These are phyloP conservation scores for Mythimna pallens DNA, from an alignment of 2,888 invertebrate genomes.

Conservation along the genomic window DNA sequence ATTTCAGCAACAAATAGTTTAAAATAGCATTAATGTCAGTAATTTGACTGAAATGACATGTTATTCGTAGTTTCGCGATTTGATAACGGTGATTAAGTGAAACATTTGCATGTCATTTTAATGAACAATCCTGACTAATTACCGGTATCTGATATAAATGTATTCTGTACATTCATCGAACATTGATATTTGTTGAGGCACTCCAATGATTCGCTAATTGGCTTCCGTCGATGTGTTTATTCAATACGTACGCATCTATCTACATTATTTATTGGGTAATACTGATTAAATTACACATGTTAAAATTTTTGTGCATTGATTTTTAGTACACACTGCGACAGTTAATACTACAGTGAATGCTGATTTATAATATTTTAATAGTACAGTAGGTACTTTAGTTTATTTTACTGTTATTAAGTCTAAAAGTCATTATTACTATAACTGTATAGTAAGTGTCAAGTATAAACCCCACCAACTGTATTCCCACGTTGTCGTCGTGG, in stretches of 20 bases:
- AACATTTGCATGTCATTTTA: slow-evolving; percentile 40
- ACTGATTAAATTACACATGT: slow-evolving; percentile 2
- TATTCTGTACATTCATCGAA: slow-evolving; percentile 12
- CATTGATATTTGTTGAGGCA: slow-evolving; percentile 24
- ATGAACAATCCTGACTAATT: slow-evolving; percentile 48
- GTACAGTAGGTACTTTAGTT: no score
- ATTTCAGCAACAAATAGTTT: background rate
- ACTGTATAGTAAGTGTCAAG: no score
- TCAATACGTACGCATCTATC: slow-evolving; percentile 4
- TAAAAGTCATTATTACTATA: no score
- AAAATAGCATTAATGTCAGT: background rate
- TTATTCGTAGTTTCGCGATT: background rate
- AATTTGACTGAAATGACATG: background rate
- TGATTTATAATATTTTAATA: no score
- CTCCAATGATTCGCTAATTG: slow-evolving; percentile 36
- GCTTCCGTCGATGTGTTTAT: slow-evolving; percentile 34
- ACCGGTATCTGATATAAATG: slow-evolving; percentile 28
- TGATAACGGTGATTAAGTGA: slow-evolving; percentile 5
- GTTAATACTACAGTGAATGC: background rate
- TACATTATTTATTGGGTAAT: slow-evolving; percentile 34
- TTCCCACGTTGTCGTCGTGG: no score
- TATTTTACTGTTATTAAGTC: no score
- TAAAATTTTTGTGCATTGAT: background rate
- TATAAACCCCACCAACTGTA: no score
- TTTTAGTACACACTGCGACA: background rate